These are phyloP conservation scores for Orius insidiosus DNA, from an alignment of 1,140 invertebrate genomes.

Conservation along the genomic window DNA sequence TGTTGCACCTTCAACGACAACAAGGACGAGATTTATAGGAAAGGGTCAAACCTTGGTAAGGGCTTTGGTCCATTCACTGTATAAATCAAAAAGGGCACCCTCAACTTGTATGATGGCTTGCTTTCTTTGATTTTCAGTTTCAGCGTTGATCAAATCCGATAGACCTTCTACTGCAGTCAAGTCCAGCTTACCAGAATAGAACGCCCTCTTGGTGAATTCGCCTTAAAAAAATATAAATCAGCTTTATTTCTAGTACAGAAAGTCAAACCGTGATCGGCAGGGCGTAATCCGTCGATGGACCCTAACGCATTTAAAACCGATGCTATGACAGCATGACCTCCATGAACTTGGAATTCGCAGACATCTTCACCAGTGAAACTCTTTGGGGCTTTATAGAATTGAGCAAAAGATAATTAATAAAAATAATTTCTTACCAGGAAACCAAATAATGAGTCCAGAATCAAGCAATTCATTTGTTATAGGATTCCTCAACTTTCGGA, in stretches of 20 bases:
- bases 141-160: constrained; percentile 71
- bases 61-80: constrained; percentile 45
- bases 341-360: constrained; percentile 81
- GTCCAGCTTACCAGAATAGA: constrained; percentile 73
- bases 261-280: constrained; percentile 53
- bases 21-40: background rate
- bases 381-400: constrained; percentile 41
- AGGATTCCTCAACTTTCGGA: constrained; percentile 46
- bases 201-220: constrained; percentile 63
- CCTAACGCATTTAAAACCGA: constrained; percentile 47
- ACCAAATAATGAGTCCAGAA: constrained; percentile 67
- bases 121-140: constrained; percentile 73
- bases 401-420: background rate
- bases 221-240: constrained; percentile 24
- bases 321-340: constrained; percentile 60
- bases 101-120: constrained; percentile 62
- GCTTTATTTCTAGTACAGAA: background rate
- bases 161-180: constrained; percentile 77
- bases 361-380: constrained; percentile 91
- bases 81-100: constrained; percentile 48
- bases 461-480: constrained; percentile 48
- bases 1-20: too few species aligned
- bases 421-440: constrained; percentile 40
- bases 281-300: constrained; percentile 38
- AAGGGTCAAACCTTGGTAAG: constrained; percentile 27